Conservation (phyloP, 37 sponge, comb jelly and placozoan genomes). For the Cliona cf. orientalis region DNA sequence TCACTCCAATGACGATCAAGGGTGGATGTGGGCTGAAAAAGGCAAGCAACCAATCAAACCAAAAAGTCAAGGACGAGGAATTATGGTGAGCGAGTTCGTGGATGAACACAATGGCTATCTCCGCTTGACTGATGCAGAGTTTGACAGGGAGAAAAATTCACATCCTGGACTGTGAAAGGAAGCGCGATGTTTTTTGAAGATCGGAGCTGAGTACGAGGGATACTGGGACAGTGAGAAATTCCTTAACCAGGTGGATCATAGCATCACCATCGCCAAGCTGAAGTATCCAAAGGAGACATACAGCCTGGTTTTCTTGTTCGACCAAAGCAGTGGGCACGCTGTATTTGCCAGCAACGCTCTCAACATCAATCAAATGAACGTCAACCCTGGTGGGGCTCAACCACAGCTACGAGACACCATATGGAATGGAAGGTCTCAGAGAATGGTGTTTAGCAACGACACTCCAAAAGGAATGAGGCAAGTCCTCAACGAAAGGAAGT, state of each 20-base stretch:
- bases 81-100: conserved; percentile 56
- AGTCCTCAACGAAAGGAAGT: conserved; percentile 24
- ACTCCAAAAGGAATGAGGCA: conserved; percentile 25
- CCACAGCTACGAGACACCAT: conserved; percentile 39
- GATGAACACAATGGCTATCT: conserved; percentile 29
- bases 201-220: conserved; percentile 19
- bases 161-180: not conserved
- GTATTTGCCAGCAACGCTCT: not conserved
- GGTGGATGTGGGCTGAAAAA: conserved; percentile 28
- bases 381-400: conserved; percentile 47
- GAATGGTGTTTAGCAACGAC: conserved; percentile 4
- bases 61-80: conserved; percentile 23
- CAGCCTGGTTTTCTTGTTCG: conserved; percentile 33
- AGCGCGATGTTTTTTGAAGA: too few relatives aligned
- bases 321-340: not conserved
- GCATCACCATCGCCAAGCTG: conserved; percentile 10
- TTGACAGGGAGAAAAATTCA: not conserved
- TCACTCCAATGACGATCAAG: conserved; percentile 40
- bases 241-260: conserved; percentile 28
- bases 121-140: not conserved
- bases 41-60: conserved; percentile 8
- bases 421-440: conserved; percentile 17
- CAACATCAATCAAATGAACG: conserved; percentile 28
- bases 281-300: conserved; percentile 28
- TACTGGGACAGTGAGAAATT: conserved; percentile 39